Evolutionary conservation across 1,140 invertebrate species (phyloP).

Genomic region (Cryptotermes secundus): DNA sequence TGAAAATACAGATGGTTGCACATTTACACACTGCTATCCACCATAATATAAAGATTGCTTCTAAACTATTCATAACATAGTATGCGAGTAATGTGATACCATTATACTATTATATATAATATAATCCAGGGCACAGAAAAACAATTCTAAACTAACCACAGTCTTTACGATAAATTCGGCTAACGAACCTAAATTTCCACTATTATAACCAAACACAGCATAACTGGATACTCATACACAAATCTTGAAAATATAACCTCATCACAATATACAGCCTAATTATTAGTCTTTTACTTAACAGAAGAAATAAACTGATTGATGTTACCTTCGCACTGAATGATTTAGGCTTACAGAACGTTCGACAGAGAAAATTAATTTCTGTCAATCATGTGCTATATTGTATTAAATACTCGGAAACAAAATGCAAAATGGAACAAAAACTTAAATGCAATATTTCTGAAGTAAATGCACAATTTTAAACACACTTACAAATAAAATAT

Average conservation of each 20-base stretch:
- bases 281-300: not conserved
- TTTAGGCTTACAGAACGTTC: not conserved
- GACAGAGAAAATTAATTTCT: not conserved
- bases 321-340: not conserved
- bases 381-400: not conserved
- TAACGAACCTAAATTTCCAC: not conserved
- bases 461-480: constrained; percentile 1
- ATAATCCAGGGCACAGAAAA: not conserved
- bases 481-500: constrained; percentile 10
- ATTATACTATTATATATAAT: not conserved
- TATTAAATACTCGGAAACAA: not conserved
- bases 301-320: not conserved
- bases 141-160: not conserved
- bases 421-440: not conserved
- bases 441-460: not conserved
- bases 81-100: too few relatives aligned
- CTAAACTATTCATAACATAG: not conserved
- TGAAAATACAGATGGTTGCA: not conserved
- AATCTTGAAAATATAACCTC: not conserved
- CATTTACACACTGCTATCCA: constrained; percentile 17
- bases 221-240: not conserved
- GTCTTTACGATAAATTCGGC: not conserved
- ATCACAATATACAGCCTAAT: not conserved
- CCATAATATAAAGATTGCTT: not conserved
- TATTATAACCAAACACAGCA: not conserved